phyloP scores from a whole-genome alignment of 1,140 invertebrate genomes.

The Philopotamus ludificatus region DNA sequence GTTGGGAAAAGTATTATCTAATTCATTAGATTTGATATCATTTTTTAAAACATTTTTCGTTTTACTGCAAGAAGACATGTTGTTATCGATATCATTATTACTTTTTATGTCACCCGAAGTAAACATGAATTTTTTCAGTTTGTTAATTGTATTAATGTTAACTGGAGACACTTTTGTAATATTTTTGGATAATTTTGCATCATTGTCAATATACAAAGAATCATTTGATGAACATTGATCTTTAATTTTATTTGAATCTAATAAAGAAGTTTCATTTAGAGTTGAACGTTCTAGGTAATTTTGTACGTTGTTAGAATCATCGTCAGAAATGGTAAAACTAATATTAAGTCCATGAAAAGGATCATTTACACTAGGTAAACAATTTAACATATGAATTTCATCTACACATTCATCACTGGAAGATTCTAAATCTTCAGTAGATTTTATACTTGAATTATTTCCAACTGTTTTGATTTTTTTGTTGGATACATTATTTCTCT shows the following conservation, averaged over 20 bases:
- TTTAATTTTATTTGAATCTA: not conserved
- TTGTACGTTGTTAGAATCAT: constrained; percentile 34
- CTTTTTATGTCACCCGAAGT: constrained; percentile 42
- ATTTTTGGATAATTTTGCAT: constrained; percentile 17
- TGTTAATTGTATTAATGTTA: constrained; percentile 43
- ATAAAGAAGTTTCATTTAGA: not conserved
- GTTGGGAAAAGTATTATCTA: constrained; percentile 36
- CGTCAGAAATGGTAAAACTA: constrained; percentile 43
- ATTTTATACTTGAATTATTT: not conserved
- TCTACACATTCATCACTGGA: constrained; percentile 43
- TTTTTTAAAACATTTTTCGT: constrained; percentile 1
- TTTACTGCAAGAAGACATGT: too few relatives aligned
- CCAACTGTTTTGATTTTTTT: not conserved
- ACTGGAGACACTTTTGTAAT: constrained; percentile 29
- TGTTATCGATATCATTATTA: not conserved
- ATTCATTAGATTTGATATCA: constrained; percentile 31
- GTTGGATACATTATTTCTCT: not conserved
- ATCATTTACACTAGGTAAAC: constrained; percentile 53
- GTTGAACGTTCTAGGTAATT: constrained; percentile 7
- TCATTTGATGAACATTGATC: not conserved
- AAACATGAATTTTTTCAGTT: constrained; percentile 51
- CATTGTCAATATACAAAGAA: constrained; percentile 26
- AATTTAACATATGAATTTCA: constrained; percentile 45
- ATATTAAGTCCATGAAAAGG: constrained; percentile 47
- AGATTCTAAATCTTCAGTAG: constrained; percentile 3